Conservation (phyloP, 2,888 invertebrate genomes). For the Resseliella maxima region DNA sequence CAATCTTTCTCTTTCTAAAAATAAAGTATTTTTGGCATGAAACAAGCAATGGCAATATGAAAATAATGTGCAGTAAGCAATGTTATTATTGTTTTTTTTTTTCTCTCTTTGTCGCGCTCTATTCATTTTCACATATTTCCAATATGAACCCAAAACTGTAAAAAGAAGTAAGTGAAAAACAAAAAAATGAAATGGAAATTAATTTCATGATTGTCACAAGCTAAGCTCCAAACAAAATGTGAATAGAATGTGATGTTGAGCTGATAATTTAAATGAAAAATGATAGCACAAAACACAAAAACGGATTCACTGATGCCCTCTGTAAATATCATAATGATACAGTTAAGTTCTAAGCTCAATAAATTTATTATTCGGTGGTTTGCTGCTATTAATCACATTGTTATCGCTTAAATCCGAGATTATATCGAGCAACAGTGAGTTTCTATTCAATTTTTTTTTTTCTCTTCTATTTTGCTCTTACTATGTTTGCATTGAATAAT, state of each 20-base stretch:
- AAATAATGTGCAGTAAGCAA: not conserved
- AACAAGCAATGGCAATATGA: conserved; percentile 1
- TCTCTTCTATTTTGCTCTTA: not conserved
- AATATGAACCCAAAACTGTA: no score
- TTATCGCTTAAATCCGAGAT: conserved; percentile 56
- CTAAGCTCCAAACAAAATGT: not conserved
- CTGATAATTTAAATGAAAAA: conserved; percentile 42
- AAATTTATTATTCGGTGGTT: conserved; percentile 53
- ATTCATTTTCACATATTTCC: no score
- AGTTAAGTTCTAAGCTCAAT: conserved; percentile 30
- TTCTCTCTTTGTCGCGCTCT: not conserved
- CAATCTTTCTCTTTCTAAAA: not conserved
- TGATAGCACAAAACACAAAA: not conserved
- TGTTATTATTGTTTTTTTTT: not conserved
- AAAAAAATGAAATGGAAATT: not conserved
- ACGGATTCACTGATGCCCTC: not conserved
- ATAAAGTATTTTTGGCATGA: not conserved
- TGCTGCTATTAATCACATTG: conserved; percentile 56
- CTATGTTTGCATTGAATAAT: conserved; percentile 1
- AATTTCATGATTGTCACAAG: not conserved
- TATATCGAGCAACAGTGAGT: conserved; percentile 5
- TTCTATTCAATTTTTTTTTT: not conserved
- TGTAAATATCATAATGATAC: not conserved
- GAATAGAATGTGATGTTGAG: not conserved
- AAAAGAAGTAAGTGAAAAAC: no score